These are phyloP conservation scores for Lottia scabra DNA, from an alignment of 2,888 invertebrate genomes.

Conservation along the genomic window DNA sequence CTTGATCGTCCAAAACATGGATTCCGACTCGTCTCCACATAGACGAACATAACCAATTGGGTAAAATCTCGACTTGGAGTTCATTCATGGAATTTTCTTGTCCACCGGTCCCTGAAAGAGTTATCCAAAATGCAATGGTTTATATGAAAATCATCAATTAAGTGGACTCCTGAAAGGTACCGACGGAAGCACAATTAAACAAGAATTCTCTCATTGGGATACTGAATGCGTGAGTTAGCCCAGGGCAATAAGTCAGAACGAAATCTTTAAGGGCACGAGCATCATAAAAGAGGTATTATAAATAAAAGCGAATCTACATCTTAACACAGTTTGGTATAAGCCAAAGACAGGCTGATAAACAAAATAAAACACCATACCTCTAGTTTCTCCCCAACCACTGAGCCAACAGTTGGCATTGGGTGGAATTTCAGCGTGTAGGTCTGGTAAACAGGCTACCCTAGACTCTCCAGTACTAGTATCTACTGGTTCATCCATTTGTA, in stretches of 20 bases:
- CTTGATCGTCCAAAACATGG: slow-evolving; percentile 37
- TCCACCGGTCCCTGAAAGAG: slow-evolving; percentile 26
- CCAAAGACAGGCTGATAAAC: no score
- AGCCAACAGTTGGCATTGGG: slow-evolving; percentile 37
- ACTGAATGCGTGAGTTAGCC: no score
- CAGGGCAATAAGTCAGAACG: no score
- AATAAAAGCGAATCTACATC: no score
- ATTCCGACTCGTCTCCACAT: slow-evolving; percentile 40
- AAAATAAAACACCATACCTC: slow-evolving; percentile 28
- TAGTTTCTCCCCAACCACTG: slow-evolving; percentile 45
- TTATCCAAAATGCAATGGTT: no score
- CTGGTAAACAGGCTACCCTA: slow-evolving; percentile 38
- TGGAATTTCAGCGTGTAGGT: slow-evolving; percentile 15
- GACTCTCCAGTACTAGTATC: slow-evolving; percentile 30
- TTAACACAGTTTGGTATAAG: no score
- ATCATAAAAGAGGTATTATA: no score
- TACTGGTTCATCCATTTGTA: slow-evolving; percentile 36
- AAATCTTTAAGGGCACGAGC: no score
- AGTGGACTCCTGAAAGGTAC: no score
- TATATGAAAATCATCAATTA: no score
- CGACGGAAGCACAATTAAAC: no score
- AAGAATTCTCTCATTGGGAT: no score
- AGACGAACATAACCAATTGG: slow-evolving; percentile 31
- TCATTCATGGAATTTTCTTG: slow-evolving; percentile 36
- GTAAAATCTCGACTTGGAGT: slow-evolving; percentile 31